Conservation (phyloP, 1,140 invertebrate genomes). For the Aphidius gifuensis region DNA sequence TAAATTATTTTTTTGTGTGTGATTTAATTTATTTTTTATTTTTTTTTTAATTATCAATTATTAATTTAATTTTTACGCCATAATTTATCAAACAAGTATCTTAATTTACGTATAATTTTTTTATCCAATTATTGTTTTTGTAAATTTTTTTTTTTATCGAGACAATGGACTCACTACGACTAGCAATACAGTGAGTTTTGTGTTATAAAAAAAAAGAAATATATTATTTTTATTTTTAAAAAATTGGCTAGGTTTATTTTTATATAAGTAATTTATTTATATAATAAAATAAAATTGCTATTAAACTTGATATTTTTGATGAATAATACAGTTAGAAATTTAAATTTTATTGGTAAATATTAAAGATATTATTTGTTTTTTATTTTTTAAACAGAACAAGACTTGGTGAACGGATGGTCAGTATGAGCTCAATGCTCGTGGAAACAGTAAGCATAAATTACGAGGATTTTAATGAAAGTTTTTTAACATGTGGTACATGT, state of each 20-base stretch:
- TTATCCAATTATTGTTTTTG: too few species aligned
- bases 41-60: too few species aligned
- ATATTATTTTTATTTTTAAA: not conserved
- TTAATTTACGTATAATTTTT: too few species aligned
- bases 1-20: too few species aligned
- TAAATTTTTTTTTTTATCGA: slow-evolving; percentile 9
- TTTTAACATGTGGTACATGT: slow-evolving; percentile 94
- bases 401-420: slow-evolving; percentile 77
- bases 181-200: slow-evolving; percentile 49
- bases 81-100: too few species aligned
- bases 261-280: not conserved
- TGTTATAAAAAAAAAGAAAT: not conserved
- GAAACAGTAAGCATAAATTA: slow-evolving; percentile 97
- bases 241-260: not conserved
- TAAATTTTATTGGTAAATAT: too few species aligned
- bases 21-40: too few species aligned
- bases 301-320: too few species aligned
- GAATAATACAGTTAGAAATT: too few species aligned
- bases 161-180: slow-evolving; percentile 45
- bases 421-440: slow-evolving; percentile 88
- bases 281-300: too few species aligned
- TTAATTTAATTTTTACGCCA: too few species aligned
- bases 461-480: slow-evolving; percentile 96
- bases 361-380: not conserved
- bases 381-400: slow-evolving; percentile 61